These are phyloP conservation scores for Clarias magur DNA, from an alignment of 2,113 vertebrate species.

Conservation along the genomic window DNA sequence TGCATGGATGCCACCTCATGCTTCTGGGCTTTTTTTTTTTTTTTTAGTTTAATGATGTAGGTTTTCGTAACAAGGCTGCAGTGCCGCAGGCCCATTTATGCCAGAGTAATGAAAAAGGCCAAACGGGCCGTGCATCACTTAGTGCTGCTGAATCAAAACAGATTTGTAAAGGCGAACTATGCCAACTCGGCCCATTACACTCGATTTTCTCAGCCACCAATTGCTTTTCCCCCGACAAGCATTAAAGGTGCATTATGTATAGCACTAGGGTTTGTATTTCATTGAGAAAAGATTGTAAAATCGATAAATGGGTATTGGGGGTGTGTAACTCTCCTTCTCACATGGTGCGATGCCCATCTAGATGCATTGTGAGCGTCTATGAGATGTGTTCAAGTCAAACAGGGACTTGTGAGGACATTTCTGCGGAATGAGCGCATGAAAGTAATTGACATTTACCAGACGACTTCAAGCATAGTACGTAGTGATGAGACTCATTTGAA, in stretches of 20 bases:
- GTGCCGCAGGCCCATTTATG: slow-evolving; percentile 35
- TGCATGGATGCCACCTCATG: slow-evolving; percentile 12
- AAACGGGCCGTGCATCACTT: slow-evolving; percentile 25
- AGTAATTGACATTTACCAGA: no score
- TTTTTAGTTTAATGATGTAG: slow-evolving; percentile 46
- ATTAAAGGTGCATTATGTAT: slow-evolving; percentile 26
- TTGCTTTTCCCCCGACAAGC: slow-evolving; percentile 24
- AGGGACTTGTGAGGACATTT: no score
- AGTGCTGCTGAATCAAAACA: slow-evolving; percentile 42
- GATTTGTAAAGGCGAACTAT: slow-evolving; percentile 44
- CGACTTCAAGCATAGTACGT: no score
- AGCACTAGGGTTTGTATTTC: slow-evolving; percentile 1
- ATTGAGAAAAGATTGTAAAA: slow-evolving; percentile 23
- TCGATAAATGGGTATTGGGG: background rate
- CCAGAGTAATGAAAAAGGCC: slow-evolving; percentile 34
- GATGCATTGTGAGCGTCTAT: background rate
- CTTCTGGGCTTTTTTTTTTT: background rate
- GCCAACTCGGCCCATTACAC: slow-evolving; percentile 40
- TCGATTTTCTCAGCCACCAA: slow-evolving; percentile 30
- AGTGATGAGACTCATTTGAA: no score
- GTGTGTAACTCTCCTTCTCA: background rate
- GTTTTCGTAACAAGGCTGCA: slow-evolving; percentile 47
- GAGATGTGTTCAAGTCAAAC: no score
- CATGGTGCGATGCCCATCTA: no score
- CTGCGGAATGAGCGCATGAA: no score